Evolutionary conservation across 1,140 invertebrate species (phyloP), one percentile per base, ranked within the genome.

Genomic region (Conus betulinus): DNA sequence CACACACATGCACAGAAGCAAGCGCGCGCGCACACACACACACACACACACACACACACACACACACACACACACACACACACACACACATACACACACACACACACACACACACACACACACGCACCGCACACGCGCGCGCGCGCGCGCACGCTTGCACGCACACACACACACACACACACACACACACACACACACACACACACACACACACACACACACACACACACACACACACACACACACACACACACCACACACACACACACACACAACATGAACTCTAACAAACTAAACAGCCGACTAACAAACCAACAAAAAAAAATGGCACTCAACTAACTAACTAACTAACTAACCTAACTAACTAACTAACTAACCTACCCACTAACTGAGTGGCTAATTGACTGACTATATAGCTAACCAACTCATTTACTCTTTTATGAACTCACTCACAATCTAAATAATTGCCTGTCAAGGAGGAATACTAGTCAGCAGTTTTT

Each of bases 231-330:
- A 17, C 63, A 17, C 63, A 17, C 63, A 17, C 63, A 17, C 63
- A 17, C 63, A 71, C 63, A 71, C 63, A 71, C 63, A 71, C 63
- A 71, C 63, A 71, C 63, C n/a, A 71, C 63, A 71, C 63, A 71
- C 63, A 71, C 63, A 71, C 63, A 71, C 63, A 71, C 63, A 71
- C 63, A 71, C 63, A 39, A 39, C 39, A 39, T 39, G 39, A 39
- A 71, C 63, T 17, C 63, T 17, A 15, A 71, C 63, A 71, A 15
- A 71, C 63, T 17, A 15, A 71, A 1, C 15, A 15, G n/a, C 63
- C 63, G 3, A 17, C 63, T 17, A 15, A 71, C 63, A 71, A 15
- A 71, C 63, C 15, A 15, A 71, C 63, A 1, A 15, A 71, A 1
- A 1, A 15, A 71, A 15, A 71, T n/a, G n/a, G 0, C 39, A 39